phyloP scores from a whole-genome alignment of 2,113 vertebrate species.

The Elgaria multicarinata region DNA sequence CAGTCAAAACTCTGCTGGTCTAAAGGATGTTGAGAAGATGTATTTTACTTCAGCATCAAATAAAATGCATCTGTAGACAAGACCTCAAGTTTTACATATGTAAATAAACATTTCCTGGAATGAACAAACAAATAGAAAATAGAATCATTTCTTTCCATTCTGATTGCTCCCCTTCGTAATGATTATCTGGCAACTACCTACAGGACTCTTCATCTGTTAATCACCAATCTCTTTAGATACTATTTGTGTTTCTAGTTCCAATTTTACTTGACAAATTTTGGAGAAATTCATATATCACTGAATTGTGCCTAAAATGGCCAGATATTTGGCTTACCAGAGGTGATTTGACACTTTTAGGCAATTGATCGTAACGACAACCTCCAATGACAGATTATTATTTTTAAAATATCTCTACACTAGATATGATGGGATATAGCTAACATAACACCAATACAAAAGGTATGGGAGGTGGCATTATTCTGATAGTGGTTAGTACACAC shows the following conservation, averaged over 20 bases:
- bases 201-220: background rate
- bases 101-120: background rate
- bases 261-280: rapidly evolving
- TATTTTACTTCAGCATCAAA: background rate
- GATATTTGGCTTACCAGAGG: background rate
- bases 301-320: background rate
- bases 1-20: background rate
- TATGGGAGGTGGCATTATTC: background rate
- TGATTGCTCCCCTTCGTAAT: background rate
- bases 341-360: background rate
- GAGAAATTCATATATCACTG: background rate
- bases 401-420: background rate
- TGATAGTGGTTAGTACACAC: background rate
- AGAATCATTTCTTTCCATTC: background rate
- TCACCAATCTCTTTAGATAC: background rate
- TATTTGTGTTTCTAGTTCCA: background rate
- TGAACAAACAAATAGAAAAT: background rate
- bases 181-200: background rate
- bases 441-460: background rate
- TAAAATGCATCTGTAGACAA: background rate
- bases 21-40: background rate
- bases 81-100: background rate
- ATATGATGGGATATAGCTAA: background rate
- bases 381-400: background rate
- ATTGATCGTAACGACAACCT: background rate